Evolutionary conservation across 1,140 invertebrate species (phyloP).

Genomic region (Antheraea pernyi): DNA sequence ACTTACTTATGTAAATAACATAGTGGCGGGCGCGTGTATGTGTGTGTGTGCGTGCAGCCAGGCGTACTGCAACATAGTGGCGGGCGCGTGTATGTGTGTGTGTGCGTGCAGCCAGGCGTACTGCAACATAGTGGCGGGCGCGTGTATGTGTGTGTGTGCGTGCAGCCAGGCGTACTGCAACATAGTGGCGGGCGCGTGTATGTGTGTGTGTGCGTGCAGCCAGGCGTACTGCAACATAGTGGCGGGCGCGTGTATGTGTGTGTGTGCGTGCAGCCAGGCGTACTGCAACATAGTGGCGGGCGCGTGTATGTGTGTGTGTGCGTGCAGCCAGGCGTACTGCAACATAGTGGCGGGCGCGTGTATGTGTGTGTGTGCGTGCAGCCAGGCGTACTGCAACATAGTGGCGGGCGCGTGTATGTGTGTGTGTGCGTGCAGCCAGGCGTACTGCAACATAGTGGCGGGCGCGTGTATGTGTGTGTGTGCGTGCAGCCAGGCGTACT

Average conservation of each 20-base stretch:
- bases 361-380: slow-evolving; percentile 55
- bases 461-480: background rate
- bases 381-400: slow-evolving; percentile 98
- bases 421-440: slow-evolving; percentile 96
- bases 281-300: slow-evolving; percentile 98
- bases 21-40: slow-evolving; percentile 92
- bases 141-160: background rate
- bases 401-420: slow-evolving; percentile 95
- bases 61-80: slow-evolving; percentile 97
- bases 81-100: no score
- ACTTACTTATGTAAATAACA: no score
- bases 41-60: slow-evolving; percentile 82
- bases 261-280: slow-evolving; percentile 87
- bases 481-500: slow-evolving; percentile 93
- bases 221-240: slow-evolving; percentile 79
- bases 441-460: slow-evolving; percentile 65
- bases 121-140: no score
- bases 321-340: slow-evolving; percentile 92
- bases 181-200: slow-evolving; percentile 95
- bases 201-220: slow-evolving; percentile 96
- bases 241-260: background rate
- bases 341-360: no score
- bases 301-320: slow-evolving; percentile 94
- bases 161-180: slow-evolving; percentile 97
- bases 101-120: no score